phyloP scores from a whole-genome alignment of 2,888 invertebrate species.

The Crossocerus cetratus region DNA sequence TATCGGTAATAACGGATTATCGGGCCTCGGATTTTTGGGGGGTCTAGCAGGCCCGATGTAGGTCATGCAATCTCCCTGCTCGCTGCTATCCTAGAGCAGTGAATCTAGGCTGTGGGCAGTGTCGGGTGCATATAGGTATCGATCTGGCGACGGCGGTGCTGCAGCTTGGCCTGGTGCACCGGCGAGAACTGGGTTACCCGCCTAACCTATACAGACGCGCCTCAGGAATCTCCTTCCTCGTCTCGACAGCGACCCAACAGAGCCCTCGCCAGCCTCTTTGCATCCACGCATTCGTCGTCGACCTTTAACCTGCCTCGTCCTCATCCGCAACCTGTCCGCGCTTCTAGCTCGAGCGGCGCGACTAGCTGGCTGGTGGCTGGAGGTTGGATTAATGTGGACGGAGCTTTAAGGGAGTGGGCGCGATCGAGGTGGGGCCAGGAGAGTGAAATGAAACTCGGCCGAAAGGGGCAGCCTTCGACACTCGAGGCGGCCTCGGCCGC shows the following conservation, averaged over 20 bases:
- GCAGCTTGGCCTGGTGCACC: slow-evolving; percentile 68
- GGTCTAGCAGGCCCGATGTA: slow-evolving; percentile 15
- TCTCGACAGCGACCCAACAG: slow-evolving; percentile 32
- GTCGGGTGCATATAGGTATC: slow-evolving; percentile 66
- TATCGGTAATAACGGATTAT: too few species aligned
- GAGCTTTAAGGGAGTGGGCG: too few species aligned
- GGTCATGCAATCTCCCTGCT: slow-evolving; percentile 55
- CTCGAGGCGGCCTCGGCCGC: too few species aligned
- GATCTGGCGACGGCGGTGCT: slow-evolving; percentile 54
- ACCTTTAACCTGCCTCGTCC: slow-evolving; percentile 33
- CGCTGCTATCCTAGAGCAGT: slow-evolving; percentile 66
- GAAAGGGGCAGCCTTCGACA: too few species aligned
- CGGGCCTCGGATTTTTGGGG: not conserved
- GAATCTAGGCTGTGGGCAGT: slow-evolving; percentile 64
- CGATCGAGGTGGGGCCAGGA: too few species aligned
- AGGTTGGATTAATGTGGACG: too few species aligned
- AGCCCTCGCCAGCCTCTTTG: slow-evolving; percentile 37
- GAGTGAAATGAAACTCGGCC: too few species aligned
- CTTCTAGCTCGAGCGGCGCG: too few species aligned
- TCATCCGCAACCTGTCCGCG: too few species aligned
- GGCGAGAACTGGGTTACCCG: slow-evolving; percentile 71
- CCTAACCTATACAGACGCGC: slow-evolving; percentile 58
- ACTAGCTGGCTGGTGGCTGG: too few species aligned
- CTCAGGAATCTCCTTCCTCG: slow-evolving; percentile 44
- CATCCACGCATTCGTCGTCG: slow-evolving; percentile 51